Evolutionary conservation across 1,140 invertebrate genomes (phyloP).

Genomic region (Drosophila bifasciata): DNA sequence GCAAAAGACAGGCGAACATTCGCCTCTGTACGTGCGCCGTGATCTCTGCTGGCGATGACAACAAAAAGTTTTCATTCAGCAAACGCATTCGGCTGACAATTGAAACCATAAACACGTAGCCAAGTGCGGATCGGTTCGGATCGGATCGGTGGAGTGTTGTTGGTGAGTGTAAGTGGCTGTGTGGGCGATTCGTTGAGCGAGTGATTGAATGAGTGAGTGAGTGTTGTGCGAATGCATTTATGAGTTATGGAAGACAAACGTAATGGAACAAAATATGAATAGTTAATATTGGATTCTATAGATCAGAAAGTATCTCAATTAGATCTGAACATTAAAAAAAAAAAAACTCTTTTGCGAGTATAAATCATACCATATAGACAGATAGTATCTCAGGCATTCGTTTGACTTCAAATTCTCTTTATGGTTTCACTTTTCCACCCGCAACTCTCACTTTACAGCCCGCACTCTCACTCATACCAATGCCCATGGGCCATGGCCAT

Average conservation of each 20-base stretch:
- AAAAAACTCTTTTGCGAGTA: neutral
- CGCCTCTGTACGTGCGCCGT: constrained; percentile 55
- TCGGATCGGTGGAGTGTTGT: neutral
- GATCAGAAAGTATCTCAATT: too few relatives aligned
- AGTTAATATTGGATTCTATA: too few relatives aligned
- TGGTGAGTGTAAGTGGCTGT: constrained; percentile 19
- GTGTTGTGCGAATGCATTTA: constrained; percentile 44
- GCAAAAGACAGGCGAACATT: constrained; percentile 32
- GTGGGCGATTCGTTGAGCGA: constrained; percentile 26
- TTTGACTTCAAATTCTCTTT: constrained; percentile 45
- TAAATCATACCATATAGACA: neutral
- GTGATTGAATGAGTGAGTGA: constrained; percentile 7
- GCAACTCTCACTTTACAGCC: constrained; percentile 70
- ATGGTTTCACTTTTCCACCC: constrained; percentile 71
- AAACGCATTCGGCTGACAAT: constrained; percentile 41
- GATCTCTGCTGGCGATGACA: constrained; percentile 22
- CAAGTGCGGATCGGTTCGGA: neutral
- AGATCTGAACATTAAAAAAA: too few relatives aligned
- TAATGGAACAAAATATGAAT: too few relatives aligned
- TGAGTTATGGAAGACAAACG: constrained; percentile 41
- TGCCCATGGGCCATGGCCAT: constrained; percentile 18
- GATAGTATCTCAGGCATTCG: constrained; percentile 15
- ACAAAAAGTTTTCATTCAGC: constrained; percentile 62
- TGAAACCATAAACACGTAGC: constrained; percentile 62
- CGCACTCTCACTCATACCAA: constrained; percentile 20